A percentile compares a stretch with the other conserved stretches of the same genome.
These are phyloP conservation scores for Agelas oroides DNA, from an alignment of 37 sponge, comb jelly and placozoan species.

Conservation along the genomic window DNA sequence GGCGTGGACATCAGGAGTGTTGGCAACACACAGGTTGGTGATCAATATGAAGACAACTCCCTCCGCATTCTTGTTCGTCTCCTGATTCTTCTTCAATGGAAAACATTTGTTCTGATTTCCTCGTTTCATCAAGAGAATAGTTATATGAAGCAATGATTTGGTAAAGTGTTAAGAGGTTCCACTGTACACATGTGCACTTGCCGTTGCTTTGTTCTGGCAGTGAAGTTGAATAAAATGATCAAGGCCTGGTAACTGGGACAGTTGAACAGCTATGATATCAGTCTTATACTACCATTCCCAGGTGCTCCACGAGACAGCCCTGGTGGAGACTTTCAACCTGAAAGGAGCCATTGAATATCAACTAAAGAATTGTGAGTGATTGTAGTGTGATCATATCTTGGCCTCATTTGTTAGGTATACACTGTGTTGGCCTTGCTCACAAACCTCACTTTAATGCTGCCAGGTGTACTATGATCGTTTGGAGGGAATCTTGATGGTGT, in stretches of 20 bases:
- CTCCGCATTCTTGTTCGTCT: neutral
- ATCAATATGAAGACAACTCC: neutral
- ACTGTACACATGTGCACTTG: too few species aligned
- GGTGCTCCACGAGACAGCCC: slow-evolving; percentile 95
- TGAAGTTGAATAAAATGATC: too few species aligned
- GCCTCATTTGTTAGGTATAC: too few species aligned
- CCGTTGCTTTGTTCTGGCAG: too few species aligned
- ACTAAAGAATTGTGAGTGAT: slow-evolving; percentile 90
- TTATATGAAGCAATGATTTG: too few species aligned
- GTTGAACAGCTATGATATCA: too few species aligned
- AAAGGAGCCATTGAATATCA: slow-evolving; percentile 98
- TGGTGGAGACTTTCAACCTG: slow-evolving; percentile 97
- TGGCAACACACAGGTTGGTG: slow-evolving; percentile 86
- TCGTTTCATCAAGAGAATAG: neutral
- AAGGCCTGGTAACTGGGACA: too few species aligned
- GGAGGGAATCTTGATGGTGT: too few species aligned
- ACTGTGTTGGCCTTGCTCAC: neutral
- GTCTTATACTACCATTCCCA: neutral
- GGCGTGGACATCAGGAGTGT: slow-evolving; percentile 96
- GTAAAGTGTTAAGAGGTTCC: too few species aligned
- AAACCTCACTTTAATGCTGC: too few species aligned
- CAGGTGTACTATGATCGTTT: too few species aligned
- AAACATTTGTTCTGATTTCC: neutral
- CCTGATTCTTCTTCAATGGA: neutral
- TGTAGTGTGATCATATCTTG: neutral